Conservation (phyloP, 2,888 invertebrate species). For the Anorthoa munda region DNA sequence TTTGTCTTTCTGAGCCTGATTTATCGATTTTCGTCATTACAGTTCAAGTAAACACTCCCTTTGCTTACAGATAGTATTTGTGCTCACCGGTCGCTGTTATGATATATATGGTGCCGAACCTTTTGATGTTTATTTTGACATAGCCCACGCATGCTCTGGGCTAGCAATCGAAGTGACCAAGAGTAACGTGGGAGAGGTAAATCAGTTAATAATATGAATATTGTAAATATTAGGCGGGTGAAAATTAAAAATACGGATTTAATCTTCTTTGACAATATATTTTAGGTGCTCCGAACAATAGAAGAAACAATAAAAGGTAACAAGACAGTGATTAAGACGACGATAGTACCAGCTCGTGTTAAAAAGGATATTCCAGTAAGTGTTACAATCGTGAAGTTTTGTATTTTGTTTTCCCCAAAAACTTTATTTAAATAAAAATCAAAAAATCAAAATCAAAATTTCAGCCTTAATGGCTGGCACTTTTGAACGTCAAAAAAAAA, state of each 20-base stretch:
- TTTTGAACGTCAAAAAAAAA: too few relatives aligned
- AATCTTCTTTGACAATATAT: neutral
- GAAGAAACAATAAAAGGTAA: conserved; percentile 54
- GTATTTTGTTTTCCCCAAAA: neutral
- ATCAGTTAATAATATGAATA: neutral
- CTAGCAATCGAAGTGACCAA: conserved; percentile 37
- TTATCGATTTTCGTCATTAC: too few relatives aligned
- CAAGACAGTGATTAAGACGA: conserved; percentile 34
- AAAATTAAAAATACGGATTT: neutral
- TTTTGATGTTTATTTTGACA: conserved; percentile 55
- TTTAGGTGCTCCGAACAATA: conserved; percentile 53
- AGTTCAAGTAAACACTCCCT: neutral
- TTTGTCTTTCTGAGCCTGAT: neutral
- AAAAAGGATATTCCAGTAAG: conserved; percentile 49
- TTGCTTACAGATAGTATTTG: conserved; percentile 57
- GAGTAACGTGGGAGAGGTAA: conserved; percentile 41
- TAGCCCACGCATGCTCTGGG: conserved; percentile 61
- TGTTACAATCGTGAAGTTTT: conserved; percentile 2
- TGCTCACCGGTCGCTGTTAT: conserved; percentile 52
- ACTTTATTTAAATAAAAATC: too few relatives aligned
- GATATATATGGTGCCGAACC: accelerated
- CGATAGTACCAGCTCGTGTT: conserved; percentile 19
- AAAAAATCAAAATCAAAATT: too few relatives aligned
- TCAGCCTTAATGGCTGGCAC: too few relatives aligned
- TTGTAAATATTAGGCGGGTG: neutral